phyloP scores from a whole-genome alignment of 2,888 invertebrate genomes.

The Hydropsyche betteni region DNA sequence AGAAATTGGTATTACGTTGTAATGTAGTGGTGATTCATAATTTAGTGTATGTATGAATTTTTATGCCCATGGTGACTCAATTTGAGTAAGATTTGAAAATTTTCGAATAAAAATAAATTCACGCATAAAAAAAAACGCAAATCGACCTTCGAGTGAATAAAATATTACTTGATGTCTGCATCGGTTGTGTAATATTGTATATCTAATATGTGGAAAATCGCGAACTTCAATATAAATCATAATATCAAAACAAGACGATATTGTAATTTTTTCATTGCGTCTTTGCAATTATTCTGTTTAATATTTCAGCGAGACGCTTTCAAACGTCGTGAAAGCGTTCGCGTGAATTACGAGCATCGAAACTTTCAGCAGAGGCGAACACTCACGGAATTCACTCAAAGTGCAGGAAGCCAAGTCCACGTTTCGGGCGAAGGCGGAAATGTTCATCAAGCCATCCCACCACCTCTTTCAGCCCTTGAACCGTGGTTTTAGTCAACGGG shows the following conservation, averaged over 20 bases:
- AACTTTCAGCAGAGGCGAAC: slow-evolving; percentile 19
- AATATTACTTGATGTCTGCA: neutral
- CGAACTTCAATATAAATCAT: neutral
- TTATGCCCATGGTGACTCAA: too few species aligned
- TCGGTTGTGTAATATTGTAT: neutral
- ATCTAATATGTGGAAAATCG: neutral
- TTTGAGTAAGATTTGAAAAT: too few species aligned
- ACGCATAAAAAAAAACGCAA: too few species aligned
- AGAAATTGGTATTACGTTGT: too few species aligned
- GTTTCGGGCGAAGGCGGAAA: neutral
- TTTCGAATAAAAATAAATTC: too few species aligned
- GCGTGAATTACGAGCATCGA: slow-evolving; percentile 25
- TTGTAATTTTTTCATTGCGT: neutral
- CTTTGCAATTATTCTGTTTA: slow-evolving; percentile 13
- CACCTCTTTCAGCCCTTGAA: too few species aligned
- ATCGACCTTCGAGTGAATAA: too few species aligned
- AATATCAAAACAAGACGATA: too few species aligned
- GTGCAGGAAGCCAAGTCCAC: slow-evolving; percentile 23
- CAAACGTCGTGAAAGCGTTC: slow-evolving; percentile 12
- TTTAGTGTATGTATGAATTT: too few species aligned
- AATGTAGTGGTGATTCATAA: too few species aligned
- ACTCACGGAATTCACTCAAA: slow-evolving; percentile 23
- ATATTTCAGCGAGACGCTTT: slow-evolving; percentile 12
- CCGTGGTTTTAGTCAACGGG: too few species aligned
- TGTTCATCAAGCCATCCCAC: slow-evolving; percentile 20